Conservation (phyloP, 1,140 invertebrate species). For the Elysia chlorotica region DNA sequence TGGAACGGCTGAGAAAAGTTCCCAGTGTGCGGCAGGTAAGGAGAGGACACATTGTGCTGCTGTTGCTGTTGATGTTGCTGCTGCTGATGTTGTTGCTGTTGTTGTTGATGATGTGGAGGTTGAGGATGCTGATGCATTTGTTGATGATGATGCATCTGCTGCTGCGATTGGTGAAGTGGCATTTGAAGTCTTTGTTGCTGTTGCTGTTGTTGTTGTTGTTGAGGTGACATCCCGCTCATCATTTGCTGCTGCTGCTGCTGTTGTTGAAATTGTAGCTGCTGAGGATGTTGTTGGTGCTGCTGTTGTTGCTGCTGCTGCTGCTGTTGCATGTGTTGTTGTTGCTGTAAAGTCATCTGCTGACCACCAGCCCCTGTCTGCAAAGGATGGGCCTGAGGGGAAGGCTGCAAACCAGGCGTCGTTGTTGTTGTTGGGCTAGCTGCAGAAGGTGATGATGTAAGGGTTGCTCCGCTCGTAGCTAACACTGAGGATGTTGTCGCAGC, state of each 20-base stretch:
- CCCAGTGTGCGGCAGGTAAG: conserved; percentile 21
- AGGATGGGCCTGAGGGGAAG: neutral
- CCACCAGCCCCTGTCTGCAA: neutral
- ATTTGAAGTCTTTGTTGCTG: neutral
- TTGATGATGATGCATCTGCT: neutral
- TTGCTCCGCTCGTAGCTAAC: too few species aligned
- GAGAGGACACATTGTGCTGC: conserved; percentile 6
- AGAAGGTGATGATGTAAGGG: neutral
- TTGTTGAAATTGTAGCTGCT: conserved; percentile 5
- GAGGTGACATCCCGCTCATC: neutral
- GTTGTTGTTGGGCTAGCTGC: neutral
- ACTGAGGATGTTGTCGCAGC: neutral
- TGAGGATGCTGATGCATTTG: neutral
- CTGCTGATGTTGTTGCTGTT: neutral
- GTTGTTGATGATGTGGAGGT: neutral
- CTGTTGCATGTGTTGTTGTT: neutral
- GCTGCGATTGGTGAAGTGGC: neutral
- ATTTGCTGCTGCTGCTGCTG: neutral
- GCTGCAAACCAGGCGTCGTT: neutral
- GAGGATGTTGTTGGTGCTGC: neutral
- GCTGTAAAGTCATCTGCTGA: neutral
- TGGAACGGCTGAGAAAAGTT: conserved; percentile 20
- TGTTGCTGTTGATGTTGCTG: conserved; percentile 4
- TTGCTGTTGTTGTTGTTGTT: neutral
- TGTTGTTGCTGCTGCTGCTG: neutral